Evolutionary conservation across 2,888 invertebrate species (phyloP).

Genomic region (Chymomyza procnemis): DNA sequence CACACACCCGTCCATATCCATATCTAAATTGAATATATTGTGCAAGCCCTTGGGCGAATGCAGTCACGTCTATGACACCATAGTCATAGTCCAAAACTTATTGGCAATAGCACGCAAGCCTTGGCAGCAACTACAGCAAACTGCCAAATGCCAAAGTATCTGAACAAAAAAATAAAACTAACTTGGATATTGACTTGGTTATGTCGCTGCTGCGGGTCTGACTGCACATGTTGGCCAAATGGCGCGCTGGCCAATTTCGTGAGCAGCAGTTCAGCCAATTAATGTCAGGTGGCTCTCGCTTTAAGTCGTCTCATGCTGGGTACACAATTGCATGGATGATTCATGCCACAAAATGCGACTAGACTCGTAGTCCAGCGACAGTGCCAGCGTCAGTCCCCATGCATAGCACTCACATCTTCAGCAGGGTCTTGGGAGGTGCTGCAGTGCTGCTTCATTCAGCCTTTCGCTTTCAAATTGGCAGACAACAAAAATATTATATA

Average conservation of each 20-base stretch:
- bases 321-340: background rate
- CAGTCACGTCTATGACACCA: background rate
- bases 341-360: background rate
- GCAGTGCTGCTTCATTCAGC: constrained; percentile 28
- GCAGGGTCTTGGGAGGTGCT: background rate
- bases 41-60: constrained; percentile 5
- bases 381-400: background rate
- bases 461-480: constrained; percentile 56
- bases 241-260: background rate
- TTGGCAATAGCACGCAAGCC: background rate
- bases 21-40: constrained; percentile 10
- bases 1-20: background rate
- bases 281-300: background rate
- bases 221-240: constrained; percentile 30
- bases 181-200: background rate
- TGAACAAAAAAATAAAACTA: background rate
- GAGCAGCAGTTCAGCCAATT: constrained; percentile 1
- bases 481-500: background rate
- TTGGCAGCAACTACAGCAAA: constrained; percentile 14
- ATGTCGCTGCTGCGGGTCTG: background rate
- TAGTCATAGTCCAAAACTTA: background rate
- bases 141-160: constrained; percentile 34
- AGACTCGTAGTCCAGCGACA: background rate
- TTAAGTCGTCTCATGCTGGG: background rate
- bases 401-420: background rate